Base-by-base conservation (phyloP, 2,113 vertebrate species). In the Boleophthalmus pectinirostris region DNA sequence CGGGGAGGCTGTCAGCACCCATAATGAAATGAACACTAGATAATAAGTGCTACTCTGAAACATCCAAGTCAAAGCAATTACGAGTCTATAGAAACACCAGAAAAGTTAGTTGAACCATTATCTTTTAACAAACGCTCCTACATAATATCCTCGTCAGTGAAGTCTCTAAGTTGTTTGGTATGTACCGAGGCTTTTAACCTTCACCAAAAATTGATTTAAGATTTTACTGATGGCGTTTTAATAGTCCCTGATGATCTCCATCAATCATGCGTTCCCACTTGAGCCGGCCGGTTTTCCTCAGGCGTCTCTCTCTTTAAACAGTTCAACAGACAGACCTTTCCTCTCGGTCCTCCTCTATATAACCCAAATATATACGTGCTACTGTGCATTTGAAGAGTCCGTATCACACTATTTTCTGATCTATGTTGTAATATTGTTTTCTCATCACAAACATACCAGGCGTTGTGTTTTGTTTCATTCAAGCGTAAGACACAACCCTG, bases 301-400 rank as follows among this genome's bases (percentile, higher is more conserved):
- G 76, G 77, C 73, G 25, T 69, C 43, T 64, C 24, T 83, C 53
- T 66, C 82, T 85, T 85, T 74, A 85, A 85, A 85, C 79, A 79
- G 78, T 73, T 78, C 66, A 85, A 79, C 81, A 81, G 73, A 47
- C 53, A 13, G 23, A 56, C 73, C 24, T 53, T 68, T 69, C 68
- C 33, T n/a, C 15, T 8, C 57, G 72, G 71, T 60, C 60, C 63
- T 65, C 56, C 63, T 73, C 80, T 49, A n/a, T 83, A 69, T 43
- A 24, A 83, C 56, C 53, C 11, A 57, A 57, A 57, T 2, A 57
- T 25, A 21, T 5, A 57, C 13, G 21, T 57, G 23, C 56, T 57
- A 25, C 72, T 56, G 21, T 70, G 51, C 0, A n/a, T 43, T 9
- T 43, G 9, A 29, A 29, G 29, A 29, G 29, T 4, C 29, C 29